Evolutionary conservation across 2,797 vertebrate species (phyloP).

Genomic region (Takifugu rubripes): DNA sequence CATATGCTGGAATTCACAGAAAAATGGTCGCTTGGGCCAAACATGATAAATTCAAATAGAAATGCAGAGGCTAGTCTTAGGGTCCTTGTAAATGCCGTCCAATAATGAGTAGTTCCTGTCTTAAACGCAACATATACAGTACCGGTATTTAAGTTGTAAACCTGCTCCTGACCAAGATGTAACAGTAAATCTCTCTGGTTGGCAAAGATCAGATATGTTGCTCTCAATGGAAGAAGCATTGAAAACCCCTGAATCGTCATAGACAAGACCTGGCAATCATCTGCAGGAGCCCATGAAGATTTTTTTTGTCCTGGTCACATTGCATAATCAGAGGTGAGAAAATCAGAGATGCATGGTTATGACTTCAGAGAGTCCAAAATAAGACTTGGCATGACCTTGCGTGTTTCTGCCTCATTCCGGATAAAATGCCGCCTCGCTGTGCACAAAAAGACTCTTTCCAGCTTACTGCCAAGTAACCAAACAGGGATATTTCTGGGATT

Average conservation of each 20-base stretch:
- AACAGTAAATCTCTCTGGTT: conserved; percentile 5
- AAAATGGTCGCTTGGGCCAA: background rate
- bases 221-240: background rate
- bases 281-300: conserved; percentile 17
- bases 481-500: conserved; percentile 25
- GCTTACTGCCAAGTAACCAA: conserved; percentile 25
- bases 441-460: conserved; percentile 21
- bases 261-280: conserved; percentile 1
- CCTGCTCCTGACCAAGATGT: conserved; percentile 1
- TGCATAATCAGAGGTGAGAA: conserved; percentile 42
- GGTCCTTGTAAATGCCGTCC: background rate
- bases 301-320: conserved; percentile 26
- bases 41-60: background rate
- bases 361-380: conserved; percentile 37
- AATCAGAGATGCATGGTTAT: conserved; percentile 52
- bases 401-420: conserved; percentile 31
- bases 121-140: background rate
- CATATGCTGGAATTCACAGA: conserved; percentile 3
- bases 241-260: conserved; percentile 2
- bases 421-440: conserved; percentile 27
- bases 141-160: background rate
- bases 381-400: conserved; percentile 35
- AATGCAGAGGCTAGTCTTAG: background rate
- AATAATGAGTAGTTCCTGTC: background rate
- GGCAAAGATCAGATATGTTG: conserved; percentile 2